Conservation (phyloP, 2,888 invertebrate genomes). For the Lydus trimaculatus region DNA sequence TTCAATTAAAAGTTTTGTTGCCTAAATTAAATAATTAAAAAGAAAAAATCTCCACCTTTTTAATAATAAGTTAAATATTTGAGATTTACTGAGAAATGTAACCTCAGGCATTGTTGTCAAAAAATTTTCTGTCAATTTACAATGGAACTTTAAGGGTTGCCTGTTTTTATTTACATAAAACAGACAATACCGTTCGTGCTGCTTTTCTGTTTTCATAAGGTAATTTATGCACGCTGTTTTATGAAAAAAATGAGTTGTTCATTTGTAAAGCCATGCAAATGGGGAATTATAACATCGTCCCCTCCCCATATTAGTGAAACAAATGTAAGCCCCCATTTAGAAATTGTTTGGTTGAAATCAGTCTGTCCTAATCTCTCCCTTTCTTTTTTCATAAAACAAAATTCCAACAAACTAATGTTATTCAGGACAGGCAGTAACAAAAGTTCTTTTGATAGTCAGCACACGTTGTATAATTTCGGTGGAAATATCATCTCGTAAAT, state of each 20-base stretch:
- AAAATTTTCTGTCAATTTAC: background rate
- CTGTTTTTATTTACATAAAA: background rate
- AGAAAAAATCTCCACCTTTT: background rate
- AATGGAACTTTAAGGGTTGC: background rate
- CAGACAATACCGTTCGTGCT: background rate
- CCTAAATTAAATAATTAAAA: background rate
- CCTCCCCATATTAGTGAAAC: background rate
- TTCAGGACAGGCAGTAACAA: conserved; percentile 12
- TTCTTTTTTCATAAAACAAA: background rate
- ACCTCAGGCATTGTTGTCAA: too few relatives aligned
- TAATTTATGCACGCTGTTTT: background rate
- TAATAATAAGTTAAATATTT: too few relatives aligned
- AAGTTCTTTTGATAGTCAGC: conserved; percentile 20
- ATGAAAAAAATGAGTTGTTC: background rate
- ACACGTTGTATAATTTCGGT: conserved; percentile 22
- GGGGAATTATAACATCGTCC: background rate
- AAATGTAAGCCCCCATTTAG: background rate
- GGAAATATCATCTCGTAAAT: conserved; percentile 11
- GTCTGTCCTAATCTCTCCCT: background rate
- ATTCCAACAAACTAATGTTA: conserved; percentile 10
- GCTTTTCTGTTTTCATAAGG: background rate
- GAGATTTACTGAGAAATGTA: too few relatives aligned
- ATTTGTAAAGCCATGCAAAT: conserved; percentile 3
- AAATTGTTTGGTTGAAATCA: background rate
- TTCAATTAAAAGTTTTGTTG: too few relatives aligned